These are phyloP conservation scores for Petrocephalus schoutedeni DNA, from an alignment of 2,797 vertebrate genomes.

Conservation along the genomic window DNA sequence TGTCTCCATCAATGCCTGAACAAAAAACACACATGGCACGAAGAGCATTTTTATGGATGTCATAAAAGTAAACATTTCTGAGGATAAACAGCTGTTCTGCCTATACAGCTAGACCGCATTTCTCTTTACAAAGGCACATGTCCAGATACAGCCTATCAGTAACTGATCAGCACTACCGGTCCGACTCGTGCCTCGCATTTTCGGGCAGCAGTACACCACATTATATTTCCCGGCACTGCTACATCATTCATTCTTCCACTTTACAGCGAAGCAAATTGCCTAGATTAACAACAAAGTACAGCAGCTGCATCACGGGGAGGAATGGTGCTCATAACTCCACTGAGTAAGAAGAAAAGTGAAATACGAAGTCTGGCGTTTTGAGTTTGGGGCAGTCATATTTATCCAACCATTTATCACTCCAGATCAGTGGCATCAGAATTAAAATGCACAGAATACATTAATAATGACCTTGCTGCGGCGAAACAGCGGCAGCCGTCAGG, in stretches of 20 bases:
- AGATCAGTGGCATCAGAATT: neutral
- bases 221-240: neutral
- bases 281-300: neutral
- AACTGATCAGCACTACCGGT: neutral
- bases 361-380: neutral
- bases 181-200: neutral
- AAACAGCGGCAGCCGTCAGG: neutral
- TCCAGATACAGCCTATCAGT: neutral
- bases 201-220: neutral
- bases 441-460: neutral
- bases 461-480: neutral
- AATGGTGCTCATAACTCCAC: neutral
- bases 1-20: conserved; percentile 83
- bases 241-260: neutral
- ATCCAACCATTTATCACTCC: neutral
- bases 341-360: neutral
- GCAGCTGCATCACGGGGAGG: neutral
- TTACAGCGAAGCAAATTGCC: neutral
- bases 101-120: neutral
- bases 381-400: neutral
- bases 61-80: neutral
- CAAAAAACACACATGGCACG: conserved; percentile 18
- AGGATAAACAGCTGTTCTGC: neutral
- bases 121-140: neutral
- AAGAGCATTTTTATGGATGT: neutral